Evolutionary conservation across 1,140 invertebrate species (phyloP), one percentile per base, ranked within the genome.

Genomic region (Euwallacea fornicatus): DNA sequence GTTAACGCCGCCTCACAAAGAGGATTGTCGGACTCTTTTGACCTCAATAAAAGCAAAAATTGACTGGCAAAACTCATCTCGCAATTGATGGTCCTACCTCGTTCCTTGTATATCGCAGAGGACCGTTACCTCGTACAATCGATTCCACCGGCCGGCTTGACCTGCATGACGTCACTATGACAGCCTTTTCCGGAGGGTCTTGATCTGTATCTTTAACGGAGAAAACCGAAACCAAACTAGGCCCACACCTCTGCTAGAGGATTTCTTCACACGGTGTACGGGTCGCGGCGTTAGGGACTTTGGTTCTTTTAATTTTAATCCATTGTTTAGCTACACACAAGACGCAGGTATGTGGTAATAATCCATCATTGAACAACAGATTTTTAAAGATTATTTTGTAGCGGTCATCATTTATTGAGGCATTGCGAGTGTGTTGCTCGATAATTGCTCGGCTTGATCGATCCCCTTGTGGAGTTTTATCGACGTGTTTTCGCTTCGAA

Each of bases 351-450:
- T 33, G 21, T 33, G 21, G 21, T 33, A 33, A 33, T 33, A 70
- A 70, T 70, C 69, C 69, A 70, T 70, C 69, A 70, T 70, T 53
- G 69, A 55, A 70, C 69, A 64, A 60, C 61, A 70, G 69, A 70
- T 70, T 70, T 70, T 65, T 70, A n/a, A 59, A 70, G 54, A 64
- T 65, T 53, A 70, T 56, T 70, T 47, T 58, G 61, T 59, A 41
- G 47, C 50, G 46, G 69, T 56, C 50, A 70, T 64, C 55, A 44
- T 58, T 46, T 70, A 58, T 63, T 70, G 69, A 33, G 21, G 21
- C 21, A 33, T 33, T 33, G 21, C 21, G 21, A 33, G 21, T 33
- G 21, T 33, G 21, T 33, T 70, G 13, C 42, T 64, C 61, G 61
- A 65, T 64, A 69, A 69, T 70, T 70, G 61, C 44, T 69, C 10